Percentiles rank a stretch among this genome's conserved stretches.
Conservation (phyloP, 1,140 invertebrate species). For the Leptonema lineaticorne region DNA sequence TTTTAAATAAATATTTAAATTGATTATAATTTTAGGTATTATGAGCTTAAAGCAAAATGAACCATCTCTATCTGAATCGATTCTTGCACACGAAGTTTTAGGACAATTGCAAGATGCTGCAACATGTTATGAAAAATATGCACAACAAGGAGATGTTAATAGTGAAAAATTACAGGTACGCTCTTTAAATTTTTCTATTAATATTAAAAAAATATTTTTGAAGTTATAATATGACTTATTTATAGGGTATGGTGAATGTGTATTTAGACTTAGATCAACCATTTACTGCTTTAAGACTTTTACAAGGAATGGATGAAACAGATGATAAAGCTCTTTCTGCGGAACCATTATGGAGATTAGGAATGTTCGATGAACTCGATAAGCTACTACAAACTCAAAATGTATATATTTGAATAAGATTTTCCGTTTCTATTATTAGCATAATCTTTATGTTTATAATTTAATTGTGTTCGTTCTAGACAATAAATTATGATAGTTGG, state of each 20-base stretch:
- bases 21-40: constrained; percentile 55
- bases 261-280: constrained; percentile 76
- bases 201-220: not conserved
- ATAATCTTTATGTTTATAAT: not conserved
- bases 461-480: constrained; percentile 3
- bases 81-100: constrained; percentile 71
- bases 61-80: constrained; percentile 68
- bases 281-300: constrained; percentile 70
- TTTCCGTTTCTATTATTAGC: too few species aligned
- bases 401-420: too few species aligned
- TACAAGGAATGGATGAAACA: constrained; percentile 57
- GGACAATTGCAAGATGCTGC: constrained; percentile 74
- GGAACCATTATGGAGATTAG: constrained; percentile 87
- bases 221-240: not conserved
- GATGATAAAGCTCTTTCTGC: constrained; percentile 64
- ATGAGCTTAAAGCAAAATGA: constrained; percentile 65
- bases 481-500: constrained; percentile 51
- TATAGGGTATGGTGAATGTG: constrained; percentile 69
- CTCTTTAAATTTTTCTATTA: not conserved
- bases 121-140: constrained; percentile 72
- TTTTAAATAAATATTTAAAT: not conserved
- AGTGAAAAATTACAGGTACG: constrained; percentile 57
- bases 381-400: constrained; percentile 57
- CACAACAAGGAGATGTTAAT: constrained; percentile 58
- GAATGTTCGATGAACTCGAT: constrained; percentile 78